Percentiles rank a stretch among this genome's conserved stretches.
These are phyloP conservation scores for Leptobrachium leishanense DNA, from an alignment of 2,113 vertebrate species.

Conservation along the genomic window DNA sequence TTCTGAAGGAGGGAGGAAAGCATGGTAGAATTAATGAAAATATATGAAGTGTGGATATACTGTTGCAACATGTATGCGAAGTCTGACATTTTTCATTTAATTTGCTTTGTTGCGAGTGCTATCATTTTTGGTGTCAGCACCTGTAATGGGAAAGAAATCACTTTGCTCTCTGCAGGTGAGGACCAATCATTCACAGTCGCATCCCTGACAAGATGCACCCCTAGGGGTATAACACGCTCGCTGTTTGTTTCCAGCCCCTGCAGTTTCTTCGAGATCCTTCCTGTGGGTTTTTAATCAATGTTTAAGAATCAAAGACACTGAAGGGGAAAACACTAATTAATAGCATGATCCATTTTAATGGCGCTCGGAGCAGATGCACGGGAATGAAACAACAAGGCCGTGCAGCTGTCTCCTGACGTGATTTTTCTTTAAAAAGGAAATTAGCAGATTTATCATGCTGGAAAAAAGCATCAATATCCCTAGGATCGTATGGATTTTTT, in stretches of 20 bases:
- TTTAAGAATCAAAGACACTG: constrained; percentile 39
- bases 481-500: constrained; percentile 67
- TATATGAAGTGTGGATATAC: too few relatives aligned
- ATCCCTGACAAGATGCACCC: constrained; percentile 25
- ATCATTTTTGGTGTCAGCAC: not conserved
- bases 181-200: constrained; percentile 29
- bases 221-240: constrained; percentile 10
- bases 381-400: constrained; percentile 53
- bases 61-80: not conserved
- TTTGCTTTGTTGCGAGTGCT: not conserved
- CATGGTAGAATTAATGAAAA: too few relatives aligned
- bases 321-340: constrained; percentile 56
- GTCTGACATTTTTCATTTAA: not conserved
- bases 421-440: constrained; percentile 55
- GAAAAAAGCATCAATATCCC: constrained; percentile 65
- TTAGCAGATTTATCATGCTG: constrained; percentile 69
- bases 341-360: constrained; percentile 43
- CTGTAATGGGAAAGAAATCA: not conserved
- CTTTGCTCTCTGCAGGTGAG: constrained; percentile 16
- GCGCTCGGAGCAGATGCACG: constrained; percentile 50
- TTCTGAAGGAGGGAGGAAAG: too few relatives aligned
- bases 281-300: constrained; percentile 42
- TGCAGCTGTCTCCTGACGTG: constrained; percentile 49
- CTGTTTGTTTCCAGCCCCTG: constrained; percentile 21
- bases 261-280: constrained; percentile 25